Base-by-base conservation (phyloP, 2,113 vertebrate species). In the Seriola aureovittata region DNA sequence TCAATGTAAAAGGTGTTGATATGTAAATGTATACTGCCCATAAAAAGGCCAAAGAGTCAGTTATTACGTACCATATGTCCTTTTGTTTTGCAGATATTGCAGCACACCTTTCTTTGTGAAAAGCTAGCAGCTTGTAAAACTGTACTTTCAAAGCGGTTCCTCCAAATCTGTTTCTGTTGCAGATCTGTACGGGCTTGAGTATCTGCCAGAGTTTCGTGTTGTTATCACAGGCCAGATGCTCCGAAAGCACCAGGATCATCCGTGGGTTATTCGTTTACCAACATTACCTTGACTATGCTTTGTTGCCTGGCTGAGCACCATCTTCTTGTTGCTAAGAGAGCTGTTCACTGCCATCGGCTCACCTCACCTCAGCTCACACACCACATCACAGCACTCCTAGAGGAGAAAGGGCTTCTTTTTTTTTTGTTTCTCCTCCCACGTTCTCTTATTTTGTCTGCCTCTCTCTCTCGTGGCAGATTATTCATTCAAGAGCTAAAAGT, bases 401-500 rank as follows among this genome's bases (percentile, higher is more conserved):
- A 75, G 57, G 71, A 65, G 74, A 75, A n/a, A 52, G 2, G 12
- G 17, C 11, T 21, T 13, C 1, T 42, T 58, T 29, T 29, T 29
- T 29, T 29, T 29, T 29, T 29, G 2, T 29, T 21, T 63, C 29
- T 19, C 73, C 29, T 36, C 5, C 63, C n/a, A 38, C 36, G 4
- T 55, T 69, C 80, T 75, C 58, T 79, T 38, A 3, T 46, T 69
- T 55, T 71, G 48, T 67, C 79, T 77, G 32, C 48, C 64, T 65
- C 44, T 75, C 44, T 75, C 29, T 42, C 81, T 74, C 23, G 23
- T 68, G 68, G 75, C 72, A 55, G 70, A 86, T 84, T 79, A 81
- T 85, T 90, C 86, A 80, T 62, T 8, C 69, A 25, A 69, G 58
- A 80, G 80, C 81, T 81, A 63, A 82, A 82, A 87, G 91, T 84